These are phyloP conservation scores for Dasysyrphus albostriatus DNA, from an alignment of 2,888 invertebrate genomes.

Conservation along the genomic window DNA sequence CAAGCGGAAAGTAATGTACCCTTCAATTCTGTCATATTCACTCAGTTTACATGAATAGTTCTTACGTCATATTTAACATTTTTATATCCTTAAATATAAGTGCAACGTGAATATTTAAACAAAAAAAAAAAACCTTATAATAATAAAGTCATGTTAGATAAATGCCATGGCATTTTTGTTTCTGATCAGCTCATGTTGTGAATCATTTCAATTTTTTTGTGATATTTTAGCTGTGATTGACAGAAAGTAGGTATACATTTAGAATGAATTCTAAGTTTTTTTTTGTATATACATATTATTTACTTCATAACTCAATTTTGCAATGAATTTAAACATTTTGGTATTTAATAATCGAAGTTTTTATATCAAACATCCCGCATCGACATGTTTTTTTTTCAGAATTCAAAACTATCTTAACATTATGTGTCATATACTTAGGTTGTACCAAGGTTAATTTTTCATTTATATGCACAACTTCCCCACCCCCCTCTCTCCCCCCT, in stretches of 20 bases:
- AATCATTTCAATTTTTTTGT: neutral
- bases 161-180: constrained; percentile 14
- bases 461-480: too few species aligned
- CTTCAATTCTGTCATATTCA: constrained; percentile 13
- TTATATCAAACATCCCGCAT: too few species aligned
- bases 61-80: constrained; percentile 18
- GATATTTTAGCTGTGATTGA: neutral
- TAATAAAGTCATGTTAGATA: neutral
- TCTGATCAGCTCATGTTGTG: constrained; percentile 9
- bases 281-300: neutral
- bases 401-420: too few species aligned
- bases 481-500: too few species aligned
- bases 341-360: too few species aligned
- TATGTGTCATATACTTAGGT: too few species aligned
- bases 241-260: neutral
- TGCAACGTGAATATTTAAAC: constrained; percentile 4
- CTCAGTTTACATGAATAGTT: neutral
- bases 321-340: neutral
- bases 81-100: constrained; percentile 1
- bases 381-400: too few species aligned
- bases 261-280: neutral
- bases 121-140: neutral
- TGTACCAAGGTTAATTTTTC: too few species aligned
- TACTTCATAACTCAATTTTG: neutral
- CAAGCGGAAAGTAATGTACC: constrained; percentile 15